A percentile compares a stretch with the other conserved stretches of the same genome.
Conservation (phyloP, 1,140 invertebrate species). For the Zaprionus capensis region DNA sequence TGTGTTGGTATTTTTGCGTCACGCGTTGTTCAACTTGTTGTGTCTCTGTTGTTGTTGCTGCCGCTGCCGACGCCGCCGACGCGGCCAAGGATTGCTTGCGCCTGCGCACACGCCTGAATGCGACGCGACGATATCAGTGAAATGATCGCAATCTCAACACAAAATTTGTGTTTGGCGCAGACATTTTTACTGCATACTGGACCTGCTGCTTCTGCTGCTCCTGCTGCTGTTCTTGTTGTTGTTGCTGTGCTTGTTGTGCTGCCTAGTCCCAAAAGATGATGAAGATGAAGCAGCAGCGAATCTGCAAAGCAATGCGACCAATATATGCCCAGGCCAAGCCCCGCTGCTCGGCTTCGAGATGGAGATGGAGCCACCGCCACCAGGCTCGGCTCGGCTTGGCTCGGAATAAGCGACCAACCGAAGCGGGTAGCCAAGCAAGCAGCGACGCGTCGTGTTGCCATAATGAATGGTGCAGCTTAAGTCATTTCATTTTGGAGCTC, state of each 20-base stretch:
- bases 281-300: slow-evolving; percentile 80
- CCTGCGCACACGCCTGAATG: slow-evolving; percentile 80
- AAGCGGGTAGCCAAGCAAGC: slow-evolving; percentile 18
- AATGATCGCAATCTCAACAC: slow-evolving; percentile 81
- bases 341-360: not conserved
- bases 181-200: slow-evolving; percentile 75
- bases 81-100: slow-evolving; percentile 53
- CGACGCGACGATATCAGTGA: slow-evolving; percentile 74
- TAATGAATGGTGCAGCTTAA: slow-evolving; percentile 84
- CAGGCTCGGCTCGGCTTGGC: not conserved
- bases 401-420: slow-evolving; percentile 10
- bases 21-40: slow-evolving; percentile 72
- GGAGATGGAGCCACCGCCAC: slow-evolving; percentile 8
- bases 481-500: slow-evolving; percentile 79
- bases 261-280: slow-evolving; percentile 65
- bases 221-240: slow-evolving; percentile 8
- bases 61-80: slow-evolving; percentile 4
- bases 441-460: slow-evolving; percentile 78
- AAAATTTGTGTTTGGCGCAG: slow-evolving; percentile 82
- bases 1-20: slow-evolving; percentile 80
- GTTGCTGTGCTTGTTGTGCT: not conserved
- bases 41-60: slow-evolving; percentile 35
- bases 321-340: slow-evolving; percentile 24
- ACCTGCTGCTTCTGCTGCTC: slow-evolving; percentile 16
- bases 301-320: slow-evolving; percentile 66